Percentiles rank a stretch among this genome's conserved stretches.
Evolutionary conservation across 2,113 vertebrate genomes (phyloP).

Genomic region (Datnioides undecimradiatus): DNA sequence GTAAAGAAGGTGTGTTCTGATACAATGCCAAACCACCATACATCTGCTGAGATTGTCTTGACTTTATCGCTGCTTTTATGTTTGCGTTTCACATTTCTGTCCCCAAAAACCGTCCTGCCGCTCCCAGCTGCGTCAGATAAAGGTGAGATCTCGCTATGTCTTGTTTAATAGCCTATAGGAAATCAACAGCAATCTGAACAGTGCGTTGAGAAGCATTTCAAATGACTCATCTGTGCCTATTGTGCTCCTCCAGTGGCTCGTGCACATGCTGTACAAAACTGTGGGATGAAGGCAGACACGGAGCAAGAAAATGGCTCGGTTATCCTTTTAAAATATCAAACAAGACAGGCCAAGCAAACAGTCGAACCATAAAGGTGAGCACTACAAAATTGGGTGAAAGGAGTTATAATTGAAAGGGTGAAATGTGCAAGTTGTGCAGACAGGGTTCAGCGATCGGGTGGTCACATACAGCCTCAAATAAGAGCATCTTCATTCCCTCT

Average conservation of each 20-base stretch:
- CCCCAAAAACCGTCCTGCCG: no score
- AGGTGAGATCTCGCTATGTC: not conserved
- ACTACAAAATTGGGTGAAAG: not conserved
- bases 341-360: not conserved
- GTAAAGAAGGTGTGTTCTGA: not conserved
- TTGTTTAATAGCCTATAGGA: not conserved
- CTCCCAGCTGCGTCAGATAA: not conserved
- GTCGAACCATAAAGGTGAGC: not conserved
- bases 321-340: constrained; percentile 1
- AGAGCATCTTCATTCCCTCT: constrained; percentile 36
- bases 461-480: constrained; percentile 44
- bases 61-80: not conserved
- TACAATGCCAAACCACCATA: not conserved
- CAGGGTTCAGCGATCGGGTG: constrained; percentile 19
- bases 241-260: not conserved
- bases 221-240: not conserved
- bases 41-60: not conserved
- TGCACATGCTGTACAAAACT: not conserved
- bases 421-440: constrained; percentile 1
- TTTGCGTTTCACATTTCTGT: not conserved
- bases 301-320: not conserved
- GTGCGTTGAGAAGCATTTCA: not conserved
- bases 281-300: not conserved
- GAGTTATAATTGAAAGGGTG: constrained; percentile 29
- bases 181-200: not conserved